Evolutionary conservation across 2,797 vertebrate species (phyloP).

Genomic region (Rallus crepitans): DNA sequence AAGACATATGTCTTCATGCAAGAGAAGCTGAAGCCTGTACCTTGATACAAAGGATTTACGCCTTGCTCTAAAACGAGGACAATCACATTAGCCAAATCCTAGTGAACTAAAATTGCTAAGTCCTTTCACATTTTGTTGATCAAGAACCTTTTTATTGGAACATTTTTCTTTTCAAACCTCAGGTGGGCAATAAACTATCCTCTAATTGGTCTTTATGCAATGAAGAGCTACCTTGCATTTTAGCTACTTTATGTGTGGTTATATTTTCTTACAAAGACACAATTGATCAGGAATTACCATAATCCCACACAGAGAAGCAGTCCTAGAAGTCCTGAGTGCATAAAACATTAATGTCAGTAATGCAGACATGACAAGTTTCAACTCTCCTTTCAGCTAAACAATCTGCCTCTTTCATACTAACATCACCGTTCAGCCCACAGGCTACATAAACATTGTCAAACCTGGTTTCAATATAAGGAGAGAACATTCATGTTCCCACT

Average conservation of each 20-base stretch:
- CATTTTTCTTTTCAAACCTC: constrained; percentile 15
- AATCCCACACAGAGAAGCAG: constrained; percentile 27
- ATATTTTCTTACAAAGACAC: constrained; percentile 52
- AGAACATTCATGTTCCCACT: constrained; percentile 41
- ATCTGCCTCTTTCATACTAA: constrained; percentile 62
- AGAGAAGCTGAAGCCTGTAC: neutral
- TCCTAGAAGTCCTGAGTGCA: constrained; percentile 20
- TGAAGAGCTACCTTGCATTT: constrained; percentile 17
- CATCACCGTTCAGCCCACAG: constrained; percentile 22
- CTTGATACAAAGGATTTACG: neutral
- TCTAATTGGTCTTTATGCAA: constrained; percentile 40
- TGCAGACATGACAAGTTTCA: constrained; percentile 53
- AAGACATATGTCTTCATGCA: neutral
- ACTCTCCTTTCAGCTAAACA: constrained; percentile 54
- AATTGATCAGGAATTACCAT: constrained; percentile 44
- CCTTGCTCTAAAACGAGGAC: neutral
- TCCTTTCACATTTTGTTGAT: constrained; percentile 29
- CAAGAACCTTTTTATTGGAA: constrained; percentile 15
- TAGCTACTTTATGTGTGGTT: neutral
- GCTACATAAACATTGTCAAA: constrained; percentile 70
- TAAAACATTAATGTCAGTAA: constrained; percentile 59
- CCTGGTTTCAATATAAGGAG: constrained; percentile 64
- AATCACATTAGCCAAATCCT: constrained; percentile 21
- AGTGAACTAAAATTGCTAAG: constrained; percentile 10
- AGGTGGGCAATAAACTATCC: constrained; percentile 21